These are phyloP conservation scores for Eriocheir sinensis DNA, from an alignment of 1,140 invertebrate species.

Conservation along the genomic window DNA sequence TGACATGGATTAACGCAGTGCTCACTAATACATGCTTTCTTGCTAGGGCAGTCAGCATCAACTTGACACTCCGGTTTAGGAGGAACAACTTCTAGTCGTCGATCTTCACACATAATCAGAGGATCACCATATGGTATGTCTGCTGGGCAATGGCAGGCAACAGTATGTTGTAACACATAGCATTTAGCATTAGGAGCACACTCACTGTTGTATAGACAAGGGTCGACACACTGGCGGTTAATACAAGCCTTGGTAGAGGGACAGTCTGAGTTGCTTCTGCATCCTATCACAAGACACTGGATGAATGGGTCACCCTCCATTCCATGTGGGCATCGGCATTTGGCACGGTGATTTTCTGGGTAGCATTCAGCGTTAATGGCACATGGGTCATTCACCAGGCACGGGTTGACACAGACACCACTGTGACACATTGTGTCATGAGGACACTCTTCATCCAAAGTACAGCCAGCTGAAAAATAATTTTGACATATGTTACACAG, in stretches of 20 bases:
- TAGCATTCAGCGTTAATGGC: slow-evolving; percentile 92
- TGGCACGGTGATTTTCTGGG: slow-evolving; percentile 86
- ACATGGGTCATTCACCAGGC: slow-evolving; percentile 88
- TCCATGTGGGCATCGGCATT: slow-evolving; percentile 80
- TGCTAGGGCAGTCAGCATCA: slow-evolving; percentile 81
- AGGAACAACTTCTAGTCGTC: slow-evolving; percentile 87
- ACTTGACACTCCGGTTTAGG: slow-evolving; percentile 80
- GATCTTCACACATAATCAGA: slow-evolving; percentile 87
- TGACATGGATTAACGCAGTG: slow-evolving; percentile 91
- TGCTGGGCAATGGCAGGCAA: slow-evolving; percentile 90
- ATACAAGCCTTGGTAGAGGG: slow-evolving; percentile 81
- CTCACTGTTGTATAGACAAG: slow-evolving; percentile 85
- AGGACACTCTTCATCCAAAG: slow-evolving; percentile 89
- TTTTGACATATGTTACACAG: not conserved
- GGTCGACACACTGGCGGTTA: slow-evolving; percentile 81
- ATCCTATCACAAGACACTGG: slow-evolving; percentile 79
- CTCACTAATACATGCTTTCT: slow-evolving; percentile 82
- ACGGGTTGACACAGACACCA: slow-evolving; percentile 92
- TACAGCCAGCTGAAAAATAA: slow-evolving; percentile 86
- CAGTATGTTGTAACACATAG: slow-evolving; percentile 89
- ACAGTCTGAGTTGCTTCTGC: slow-evolving; percentile 80
- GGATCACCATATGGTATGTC: slow-evolving; percentile 77
- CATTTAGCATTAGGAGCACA: slow-evolving; percentile 91
- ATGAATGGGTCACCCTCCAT: slow-evolving; percentile 80
- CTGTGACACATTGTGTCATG: slow-evolving; percentile 90